Evolutionary conservation across 2,888 invertebrate species (phyloP).

Genomic region (Eilema depressum): DNA sequence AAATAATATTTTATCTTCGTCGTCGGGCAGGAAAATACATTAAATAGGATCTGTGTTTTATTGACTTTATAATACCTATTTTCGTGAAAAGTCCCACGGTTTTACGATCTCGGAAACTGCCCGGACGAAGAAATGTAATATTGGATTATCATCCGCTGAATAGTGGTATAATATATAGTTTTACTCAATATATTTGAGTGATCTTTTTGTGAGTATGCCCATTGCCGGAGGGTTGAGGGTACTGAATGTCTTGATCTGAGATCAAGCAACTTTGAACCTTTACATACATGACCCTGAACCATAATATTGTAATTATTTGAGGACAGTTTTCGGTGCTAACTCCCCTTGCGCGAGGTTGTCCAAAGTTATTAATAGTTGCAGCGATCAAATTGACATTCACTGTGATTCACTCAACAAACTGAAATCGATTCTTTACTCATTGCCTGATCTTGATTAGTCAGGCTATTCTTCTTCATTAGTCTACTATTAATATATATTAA

Average conservation of each 20-base stretch:
- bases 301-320: no score
- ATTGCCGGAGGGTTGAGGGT: no score
- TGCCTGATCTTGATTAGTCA: no score
- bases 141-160: background rate
- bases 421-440: no score
- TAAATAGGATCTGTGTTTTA: constrained; percentile 4
- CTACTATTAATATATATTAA: no score
- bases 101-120: background rate
- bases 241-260: background rate
- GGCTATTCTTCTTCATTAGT: no score
- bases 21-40: background rate
- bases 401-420: no score
- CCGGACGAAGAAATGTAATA: background rate
- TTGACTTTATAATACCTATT: background rate
- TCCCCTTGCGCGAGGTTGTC: no score
- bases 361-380: no score
- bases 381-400: no score
- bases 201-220: no score
- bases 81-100: background rate
- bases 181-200: background rate
- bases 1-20: background rate
- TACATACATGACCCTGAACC: background rate
- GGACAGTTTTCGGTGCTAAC: no score
- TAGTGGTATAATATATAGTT: background rate
- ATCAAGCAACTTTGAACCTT: background rate